Evolutionary conservation across 1,140 invertebrate species (phyloP).

Genomic region (Sitodiplosis mosellana): DNA sequence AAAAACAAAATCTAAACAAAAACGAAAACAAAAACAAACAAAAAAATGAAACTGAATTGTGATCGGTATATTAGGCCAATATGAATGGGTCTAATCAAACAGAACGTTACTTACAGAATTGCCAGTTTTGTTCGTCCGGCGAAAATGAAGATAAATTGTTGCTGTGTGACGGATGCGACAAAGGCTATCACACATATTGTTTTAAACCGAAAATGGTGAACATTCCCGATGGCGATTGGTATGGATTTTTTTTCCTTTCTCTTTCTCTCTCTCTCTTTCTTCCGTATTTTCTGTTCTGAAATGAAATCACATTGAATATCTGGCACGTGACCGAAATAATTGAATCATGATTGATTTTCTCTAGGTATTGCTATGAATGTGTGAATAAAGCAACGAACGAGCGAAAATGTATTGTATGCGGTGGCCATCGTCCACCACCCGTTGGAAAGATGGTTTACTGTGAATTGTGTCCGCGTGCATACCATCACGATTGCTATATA

Average conservation of each 20-base stretch:
- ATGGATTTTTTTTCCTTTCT: constrained; percentile 16
- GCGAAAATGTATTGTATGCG: constrained; percentile 75
- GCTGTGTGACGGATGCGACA: constrained; percentile 92
- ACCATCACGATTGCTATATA: constrained; percentile 82
- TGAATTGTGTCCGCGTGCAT: constrained; percentile 74
- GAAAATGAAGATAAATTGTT: constrained; percentile 91
- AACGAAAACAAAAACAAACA: too few species aligned
- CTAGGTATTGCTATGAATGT: constrained; percentile 87
- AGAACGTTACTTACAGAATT: constrained; percentile 56
- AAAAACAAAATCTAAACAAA: too few species aligned
- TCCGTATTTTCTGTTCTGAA: too few species aligned
- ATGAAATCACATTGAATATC: too few species aligned
- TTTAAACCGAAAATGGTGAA: constrained; percentile 93
- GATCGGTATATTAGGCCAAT: constrained; percentile 6
- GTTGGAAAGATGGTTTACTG: constrained; percentile 64
- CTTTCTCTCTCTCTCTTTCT: too few species aligned
- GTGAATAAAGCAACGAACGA: constrained; percentile 87
- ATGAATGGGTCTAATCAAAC: constrained; percentile 15
- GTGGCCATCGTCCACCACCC: constrained; percentile 38
- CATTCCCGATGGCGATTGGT: constrained; percentile 95
- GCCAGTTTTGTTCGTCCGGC: constrained; percentile 89
- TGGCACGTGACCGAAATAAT: too few species aligned
- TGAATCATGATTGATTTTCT: constrained; percentile 6
- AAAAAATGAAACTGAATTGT: neutral
- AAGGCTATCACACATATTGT: constrained; percentile 95